Conservation (phyloP, 64 coral and sea anemone genomes). For the Pachyseris speciosa region DNA sequence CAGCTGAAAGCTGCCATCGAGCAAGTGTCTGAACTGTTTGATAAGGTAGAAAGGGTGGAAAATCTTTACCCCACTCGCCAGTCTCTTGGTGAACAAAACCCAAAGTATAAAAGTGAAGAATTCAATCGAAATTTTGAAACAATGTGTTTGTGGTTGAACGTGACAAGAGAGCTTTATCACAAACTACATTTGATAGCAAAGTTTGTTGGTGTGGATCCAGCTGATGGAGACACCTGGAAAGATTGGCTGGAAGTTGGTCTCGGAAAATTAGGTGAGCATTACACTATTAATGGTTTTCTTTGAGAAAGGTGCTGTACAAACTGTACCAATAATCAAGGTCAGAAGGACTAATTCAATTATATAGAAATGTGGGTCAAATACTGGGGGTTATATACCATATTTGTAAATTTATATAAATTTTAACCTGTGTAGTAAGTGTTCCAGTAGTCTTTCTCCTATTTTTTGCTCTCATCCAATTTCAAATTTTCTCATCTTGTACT, state of each 20-base stretch:
- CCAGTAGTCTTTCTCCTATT: too few relatives aligned
- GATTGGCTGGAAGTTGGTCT: slow-evolving; percentile 82
- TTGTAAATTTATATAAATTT: too few relatives aligned
- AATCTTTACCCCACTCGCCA: slow-evolving; percentile 84
- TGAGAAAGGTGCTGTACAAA: too few relatives aligned
- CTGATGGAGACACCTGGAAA: slow-evolving; percentile 54
- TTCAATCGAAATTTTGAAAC: slow-evolving; percentile 86
- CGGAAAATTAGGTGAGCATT: slow-evolving; percentile 44
- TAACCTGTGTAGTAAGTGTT: too few relatives aligned
- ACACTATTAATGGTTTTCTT: too few relatives aligned
- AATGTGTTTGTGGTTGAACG: slow-evolving; percentile 87
- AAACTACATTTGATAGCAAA: slow-evolving; percentile 83
- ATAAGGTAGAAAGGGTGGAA: slow-evolving; percentile 76
- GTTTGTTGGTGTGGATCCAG: slow-evolving; percentile 76
- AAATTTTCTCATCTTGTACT: too few relatives aligned
- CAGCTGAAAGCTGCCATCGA: slow-evolving; percentile 67
- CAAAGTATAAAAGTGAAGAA: slow-evolving; percentile 73
- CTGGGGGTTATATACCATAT: too few relatives aligned
- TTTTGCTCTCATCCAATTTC: too few relatives aligned
- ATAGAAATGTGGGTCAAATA: too few relatives aligned
- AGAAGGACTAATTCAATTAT: too few relatives aligned
- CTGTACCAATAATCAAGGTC: too few relatives aligned
- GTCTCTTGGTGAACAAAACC: slow-evolving; percentile 72
- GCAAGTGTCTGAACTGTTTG: slow-evolving; percentile 72
- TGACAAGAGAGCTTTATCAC: slow-evolving; percentile 86